Evolutionary conservation across 2,797 vertebrate species (phyloP).

Genomic region (Hafferia zeledoni): DNA sequence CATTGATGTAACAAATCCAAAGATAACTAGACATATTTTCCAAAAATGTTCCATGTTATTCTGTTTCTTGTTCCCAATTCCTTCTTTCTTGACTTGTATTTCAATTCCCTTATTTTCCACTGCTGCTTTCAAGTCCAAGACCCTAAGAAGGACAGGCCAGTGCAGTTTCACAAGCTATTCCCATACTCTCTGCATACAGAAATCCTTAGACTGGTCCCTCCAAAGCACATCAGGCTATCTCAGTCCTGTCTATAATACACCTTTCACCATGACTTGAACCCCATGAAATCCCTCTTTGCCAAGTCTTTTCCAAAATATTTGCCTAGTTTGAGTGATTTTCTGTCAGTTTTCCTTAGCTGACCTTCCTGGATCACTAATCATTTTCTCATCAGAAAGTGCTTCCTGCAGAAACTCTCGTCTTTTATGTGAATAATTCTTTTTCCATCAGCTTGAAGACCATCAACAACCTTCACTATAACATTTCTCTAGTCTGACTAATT

Average conservation of each 20-base stretch:
- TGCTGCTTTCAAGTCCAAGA: neutral
- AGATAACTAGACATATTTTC: neutral
- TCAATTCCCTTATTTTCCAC: neutral
- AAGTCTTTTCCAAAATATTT: neutral
- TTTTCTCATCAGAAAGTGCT: neutral
- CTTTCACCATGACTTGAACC: neutral
- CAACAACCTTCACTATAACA: neutral
- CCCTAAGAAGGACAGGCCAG: neutral
- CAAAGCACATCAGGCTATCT: neutral
- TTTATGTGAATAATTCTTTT: neutral
- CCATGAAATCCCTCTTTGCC: neutral
- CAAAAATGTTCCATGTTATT: neutral
- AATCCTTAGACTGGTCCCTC: neutral
- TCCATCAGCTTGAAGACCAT: neutral
- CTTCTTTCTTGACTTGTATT: neutral
- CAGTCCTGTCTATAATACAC: neutral
- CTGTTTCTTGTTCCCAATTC: neutral
- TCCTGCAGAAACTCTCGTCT: slow-evolving; percentile 6
- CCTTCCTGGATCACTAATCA: neutral
- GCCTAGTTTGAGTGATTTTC: neutral
- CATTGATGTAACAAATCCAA: neutral
- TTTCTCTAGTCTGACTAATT: neutral
- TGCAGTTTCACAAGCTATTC: neutral
- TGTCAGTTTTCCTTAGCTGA: neutral
- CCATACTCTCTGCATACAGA: neutral